Base-by-base conservation (phyloP, 2,113 vertebrate genomes). In the Pagrus major region DNA sequence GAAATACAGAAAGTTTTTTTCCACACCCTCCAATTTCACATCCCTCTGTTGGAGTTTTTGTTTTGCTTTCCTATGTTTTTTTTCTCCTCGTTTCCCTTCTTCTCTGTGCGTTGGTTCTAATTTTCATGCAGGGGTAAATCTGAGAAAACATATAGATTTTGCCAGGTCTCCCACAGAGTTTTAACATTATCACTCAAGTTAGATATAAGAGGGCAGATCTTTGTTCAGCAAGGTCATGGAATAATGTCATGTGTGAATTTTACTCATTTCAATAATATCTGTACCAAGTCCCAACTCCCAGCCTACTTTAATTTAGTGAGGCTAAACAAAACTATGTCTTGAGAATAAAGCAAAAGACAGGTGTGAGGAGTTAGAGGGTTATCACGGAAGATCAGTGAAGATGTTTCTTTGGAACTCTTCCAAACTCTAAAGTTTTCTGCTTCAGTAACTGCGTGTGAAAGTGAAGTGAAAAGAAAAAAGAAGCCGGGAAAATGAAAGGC, bases 61-160 rank as follows among this genome's bases (percentile, higher is more conserved):
- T 76, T 72, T 84, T 83, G 58, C n/a, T 80, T 78, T 80, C 37
- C 77, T 31, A 35, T 75, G n/a, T 70, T 46, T 76, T 81, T 60
- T 49, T 44, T 2, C 21, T 29, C 25, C 35, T 44, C 82, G 68
- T 85, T 85, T 85, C 75, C 14, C 33, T 63, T 66, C 18, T 58
- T 39, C 56, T 56, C 31, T 15, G 10, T 42, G 56, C 54, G 67
- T 59, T 76, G 55, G 25, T 23, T 63, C 10, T 20, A 15, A 25
- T 52, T 42, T 69, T 82, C 33, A 78, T 21, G 42, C 42, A 18
- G 42, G 11, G 60, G 51, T 66, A 63, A 67, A 72, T 69, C 66
- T 70, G 71, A 56, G 9, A 64, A 83, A 80, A 80, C 54, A 41
- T 1, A 59, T 7, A 3, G 15, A 27, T 56, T 51, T 69, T 54